Percentiles rank a stretch among this genome's conserved stretches.
Evolutionary conservation across 2,113 vertebrate species (phyloP).

Genomic region (Oryzias javanicus): DNA sequence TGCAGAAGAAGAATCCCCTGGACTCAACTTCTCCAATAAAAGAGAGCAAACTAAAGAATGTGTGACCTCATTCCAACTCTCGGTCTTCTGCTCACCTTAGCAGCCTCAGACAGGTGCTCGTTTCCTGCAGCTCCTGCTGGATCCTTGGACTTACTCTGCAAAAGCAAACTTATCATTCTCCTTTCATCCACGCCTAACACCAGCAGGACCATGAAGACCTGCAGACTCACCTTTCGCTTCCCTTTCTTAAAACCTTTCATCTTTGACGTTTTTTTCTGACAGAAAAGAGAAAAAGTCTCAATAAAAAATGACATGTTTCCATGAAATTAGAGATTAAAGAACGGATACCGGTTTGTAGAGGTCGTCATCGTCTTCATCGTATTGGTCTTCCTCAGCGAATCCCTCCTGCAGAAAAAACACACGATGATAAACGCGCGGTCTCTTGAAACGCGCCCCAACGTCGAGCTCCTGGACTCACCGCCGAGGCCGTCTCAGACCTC

Average conservation of each 20-base stretch:
- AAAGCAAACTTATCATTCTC: rapidly evolving
- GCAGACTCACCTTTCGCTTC: constrained; percentile 49
- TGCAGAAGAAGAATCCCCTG: too few species aligned
- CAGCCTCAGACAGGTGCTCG: constrained; percentile 69
- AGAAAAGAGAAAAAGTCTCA: not conserved
- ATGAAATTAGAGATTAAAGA: not conserved
- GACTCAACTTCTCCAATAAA: too few species aligned
- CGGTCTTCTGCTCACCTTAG: constrained; percentile 48
- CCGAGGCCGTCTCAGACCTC: not conserved
- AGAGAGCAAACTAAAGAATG: not conserved
- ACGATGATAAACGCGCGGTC: constrained; percentile 4
- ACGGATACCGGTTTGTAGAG: constrained; percentile 44
- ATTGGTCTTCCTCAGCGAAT: not conserved
- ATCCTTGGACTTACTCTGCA: constrained; percentile 50
- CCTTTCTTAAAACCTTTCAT: constrained; percentile 29
- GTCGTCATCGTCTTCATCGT: constrained; percentile 23
- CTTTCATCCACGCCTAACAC: not conserved
- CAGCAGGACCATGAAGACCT: not conserved
- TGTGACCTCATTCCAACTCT: too few species aligned
- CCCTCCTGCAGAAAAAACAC: not conserved
- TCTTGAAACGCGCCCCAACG: constrained; percentile 9
- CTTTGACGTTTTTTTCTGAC: constrained; percentile 59
- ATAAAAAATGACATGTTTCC: not conserved
- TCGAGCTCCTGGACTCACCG: not conserved
- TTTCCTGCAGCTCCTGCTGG: constrained; percentile 48